Conservation (phyloP, 2,888 invertebrate species). For the Lymantria monacha region DNA sequence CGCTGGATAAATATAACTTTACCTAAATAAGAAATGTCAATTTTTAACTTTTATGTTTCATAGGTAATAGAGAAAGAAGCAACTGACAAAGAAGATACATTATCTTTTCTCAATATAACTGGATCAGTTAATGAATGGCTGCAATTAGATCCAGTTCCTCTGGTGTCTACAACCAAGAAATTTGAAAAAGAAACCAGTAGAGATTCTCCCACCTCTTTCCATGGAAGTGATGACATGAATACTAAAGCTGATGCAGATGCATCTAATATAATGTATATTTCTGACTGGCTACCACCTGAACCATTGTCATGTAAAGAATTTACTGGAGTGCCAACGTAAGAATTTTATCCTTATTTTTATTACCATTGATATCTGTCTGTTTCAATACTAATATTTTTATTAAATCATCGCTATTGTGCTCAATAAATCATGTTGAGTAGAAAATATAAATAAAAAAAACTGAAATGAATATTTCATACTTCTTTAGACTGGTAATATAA, state of each 20-base stretch:
- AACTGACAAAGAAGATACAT: slow-evolving; percentile 31
- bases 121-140: slow-evolving; percentile 67
- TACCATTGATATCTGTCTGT: background rate
- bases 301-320: slow-evolving; percentile 78
- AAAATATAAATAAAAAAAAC: too few species aligned
- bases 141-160: slow-evolving; percentile 59
- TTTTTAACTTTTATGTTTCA: background rate
- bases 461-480: too few species aligned
- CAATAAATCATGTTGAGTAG: too few species aligned
- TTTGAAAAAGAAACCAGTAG: slow-evolving; percentile 26
- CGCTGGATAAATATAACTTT: too few species aligned
- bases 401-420: too few species aligned
- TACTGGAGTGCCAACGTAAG: slow-evolving; percentile 83
- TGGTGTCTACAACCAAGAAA: slow-evolving; percentile 31
- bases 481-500: too few species aligned
- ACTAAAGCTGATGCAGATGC: slow-evolving; percentile 11
- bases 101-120: slow-evolving; percentile 63
- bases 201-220: slow-evolving; percentile 28
- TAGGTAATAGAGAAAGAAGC: slow-evolving; percentile 12
- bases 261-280: slow-evolving; percentile 54
- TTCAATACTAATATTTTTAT: too few species aligned
- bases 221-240: slow-evolving; percentile 25
- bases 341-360: slow-evolving; percentile 42
- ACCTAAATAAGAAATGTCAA: too few species aligned
- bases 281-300: slow-evolving; percentile 84